Conservation (phyloP, 2,888 invertebrate species). For the Ormyrus nitidulus region DNA sequence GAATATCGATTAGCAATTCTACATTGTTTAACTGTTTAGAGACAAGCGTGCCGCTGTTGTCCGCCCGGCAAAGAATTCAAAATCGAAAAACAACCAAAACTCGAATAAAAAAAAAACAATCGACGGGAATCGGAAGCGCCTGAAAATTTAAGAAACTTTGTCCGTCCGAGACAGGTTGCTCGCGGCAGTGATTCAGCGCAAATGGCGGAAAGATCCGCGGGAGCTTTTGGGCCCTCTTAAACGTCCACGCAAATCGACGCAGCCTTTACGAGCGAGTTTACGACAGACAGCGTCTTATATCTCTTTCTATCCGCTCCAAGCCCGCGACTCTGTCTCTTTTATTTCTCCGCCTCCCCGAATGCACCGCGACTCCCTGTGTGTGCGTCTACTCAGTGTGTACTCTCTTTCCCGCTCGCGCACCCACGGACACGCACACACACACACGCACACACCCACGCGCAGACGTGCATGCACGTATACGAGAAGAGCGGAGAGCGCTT, state of each 20-base stretch:
- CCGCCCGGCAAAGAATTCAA: no score
- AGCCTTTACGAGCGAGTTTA: conserved; percentile 21
- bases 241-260: conserved; percentile 8
- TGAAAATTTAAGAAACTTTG: not conserved
- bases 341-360: not conserved
- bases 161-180: not conserved
- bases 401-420: no score
- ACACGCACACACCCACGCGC: no score
- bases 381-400: no score
- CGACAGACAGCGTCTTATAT: not conserved
- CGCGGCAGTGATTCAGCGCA: not conserved
- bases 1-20: no score
- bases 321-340: not conserved
- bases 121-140: no score
- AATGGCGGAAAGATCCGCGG: not conserved
- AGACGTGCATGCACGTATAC: not conserved
- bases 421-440: no score
- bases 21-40: no score
- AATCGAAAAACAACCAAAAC: no score
- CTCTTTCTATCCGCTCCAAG: not conserved
- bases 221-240: not conserved
- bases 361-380: no score
- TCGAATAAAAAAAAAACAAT: no score
- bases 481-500: not conserved
- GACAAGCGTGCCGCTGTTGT: no score